Conservation (phyloP, 2,797 vertebrate genomes). For the Ateles fusciceps region DNA sequence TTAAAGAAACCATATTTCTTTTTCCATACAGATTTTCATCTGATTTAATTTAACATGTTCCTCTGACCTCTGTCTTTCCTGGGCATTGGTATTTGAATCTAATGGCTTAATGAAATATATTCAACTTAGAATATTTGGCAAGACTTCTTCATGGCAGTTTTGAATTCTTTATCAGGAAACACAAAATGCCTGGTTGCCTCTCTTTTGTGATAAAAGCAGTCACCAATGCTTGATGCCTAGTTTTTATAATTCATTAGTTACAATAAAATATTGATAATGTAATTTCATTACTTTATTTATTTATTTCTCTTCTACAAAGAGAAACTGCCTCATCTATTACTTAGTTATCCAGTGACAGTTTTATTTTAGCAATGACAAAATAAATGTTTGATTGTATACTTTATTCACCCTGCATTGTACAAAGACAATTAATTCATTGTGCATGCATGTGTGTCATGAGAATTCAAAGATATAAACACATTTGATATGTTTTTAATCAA, state of each 20-base stretch:
- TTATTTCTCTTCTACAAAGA: not conserved
- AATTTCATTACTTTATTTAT: not conserved
- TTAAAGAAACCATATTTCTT: not conserved
- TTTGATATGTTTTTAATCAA: not conserved
- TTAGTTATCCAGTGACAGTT: not conserved
- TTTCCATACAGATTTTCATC: not conserved
- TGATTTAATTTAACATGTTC: not conserved
- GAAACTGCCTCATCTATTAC: not conserved
- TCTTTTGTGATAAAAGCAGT: not conserved
- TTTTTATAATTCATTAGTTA: conserved; percentile 2
- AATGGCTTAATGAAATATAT: not conserved
- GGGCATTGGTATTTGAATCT: not conserved
- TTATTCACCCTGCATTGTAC: not conserved
- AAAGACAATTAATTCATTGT: not conserved
- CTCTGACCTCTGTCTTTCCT: not conserved
- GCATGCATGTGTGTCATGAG: not conserved
- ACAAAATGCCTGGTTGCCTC: not conserved
- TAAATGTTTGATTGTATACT: not conserved
- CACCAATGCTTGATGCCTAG: not conserved
- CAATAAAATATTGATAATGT: not conserved
- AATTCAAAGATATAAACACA: not conserved
- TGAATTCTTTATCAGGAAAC: not conserved
- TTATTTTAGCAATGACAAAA: not conserved
- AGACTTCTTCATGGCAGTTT: not conserved
- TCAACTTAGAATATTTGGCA: not conserved